phyloP scores from a whole-genome alignment of 53 echinoderm and acorn worm genomes.

The Glandiceps talaboti region DNA sequence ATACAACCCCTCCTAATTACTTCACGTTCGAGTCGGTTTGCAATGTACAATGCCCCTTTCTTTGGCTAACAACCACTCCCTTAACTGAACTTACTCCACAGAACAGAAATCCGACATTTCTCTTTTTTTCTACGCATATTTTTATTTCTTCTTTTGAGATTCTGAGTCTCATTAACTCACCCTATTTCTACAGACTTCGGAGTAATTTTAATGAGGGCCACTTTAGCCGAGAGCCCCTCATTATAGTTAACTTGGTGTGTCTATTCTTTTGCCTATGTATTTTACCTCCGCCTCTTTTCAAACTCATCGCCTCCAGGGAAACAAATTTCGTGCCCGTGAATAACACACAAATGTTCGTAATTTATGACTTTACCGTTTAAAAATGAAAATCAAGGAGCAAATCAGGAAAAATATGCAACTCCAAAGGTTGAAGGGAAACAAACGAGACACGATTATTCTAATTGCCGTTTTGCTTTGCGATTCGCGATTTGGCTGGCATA shows the following conservation, averaged over 20 bases:
- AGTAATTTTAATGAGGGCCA: neutral
- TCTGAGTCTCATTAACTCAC: neutral
- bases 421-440: neutral
- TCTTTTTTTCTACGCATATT: neutral
- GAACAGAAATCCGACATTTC: no score
- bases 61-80: neutral
- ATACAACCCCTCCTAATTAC: neutral
- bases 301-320: neutral
- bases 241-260: neutral
- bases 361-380: neutral
- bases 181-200: neutral
- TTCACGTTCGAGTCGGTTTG: neutral
- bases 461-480: neutral
- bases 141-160: neutral
- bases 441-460: neutral
- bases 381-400: neutral
- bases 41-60: neutral
- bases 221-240: neutral
- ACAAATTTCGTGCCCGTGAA: neutral
- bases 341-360: neutral
- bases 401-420: neutral
- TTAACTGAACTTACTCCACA: no score
- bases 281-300: neutral
- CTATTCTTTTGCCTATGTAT: neutral
- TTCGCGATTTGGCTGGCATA: neutral